Evolutionary conservation across 2,113 vertebrate species (phyloP).

Genomic region (Phyllopteryx taeniolatus): DNA sequence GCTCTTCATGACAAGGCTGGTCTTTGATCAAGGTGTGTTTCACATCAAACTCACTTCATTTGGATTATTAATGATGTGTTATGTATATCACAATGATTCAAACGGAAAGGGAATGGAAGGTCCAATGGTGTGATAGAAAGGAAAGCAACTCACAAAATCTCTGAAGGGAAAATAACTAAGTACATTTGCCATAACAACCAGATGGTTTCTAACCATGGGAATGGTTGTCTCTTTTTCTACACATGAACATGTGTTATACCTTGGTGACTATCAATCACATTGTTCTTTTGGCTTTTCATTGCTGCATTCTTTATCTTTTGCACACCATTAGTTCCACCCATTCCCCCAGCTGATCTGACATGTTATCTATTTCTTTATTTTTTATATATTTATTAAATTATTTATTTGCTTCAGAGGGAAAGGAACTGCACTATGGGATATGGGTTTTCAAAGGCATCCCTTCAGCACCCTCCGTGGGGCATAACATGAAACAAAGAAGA

Average conservation of each 20-base stretch:
- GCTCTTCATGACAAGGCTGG: neutral
- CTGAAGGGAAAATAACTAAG: constrained; percentile 12
- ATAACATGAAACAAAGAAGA: neutral
- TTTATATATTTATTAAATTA: neutral
- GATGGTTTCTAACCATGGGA: constrained; percentile 32
- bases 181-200: constrained; percentile 39
- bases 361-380: neutral
- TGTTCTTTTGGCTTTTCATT: constrained; percentile 25
- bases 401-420: constrained; percentile 13
- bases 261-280: constrained; percentile 19
- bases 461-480: constrained; percentile 14
- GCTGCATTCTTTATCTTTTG: constrained; percentile 7
- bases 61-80: constrained; percentile 2
- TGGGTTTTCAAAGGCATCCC: constrained; percentile 41
- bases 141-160: constrained; percentile 1
- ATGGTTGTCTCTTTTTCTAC: constrained; percentile 25
- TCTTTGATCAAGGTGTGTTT: constrained; percentile 7
- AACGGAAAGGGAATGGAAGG: neutral
- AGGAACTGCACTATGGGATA: constrained; percentile 29
- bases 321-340: constrained; percentile 9
- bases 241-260: constrained; percentile 8
- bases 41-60: neutral
- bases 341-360: constrained; percentile 37
- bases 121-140: neutral
- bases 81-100: constrained; percentile 2